Evolutionary conservation across 2,888 invertebrate genomes (phyloP), one percentile per base, ranked within the genome.

Genomic region (Thera britannica): DNA sequence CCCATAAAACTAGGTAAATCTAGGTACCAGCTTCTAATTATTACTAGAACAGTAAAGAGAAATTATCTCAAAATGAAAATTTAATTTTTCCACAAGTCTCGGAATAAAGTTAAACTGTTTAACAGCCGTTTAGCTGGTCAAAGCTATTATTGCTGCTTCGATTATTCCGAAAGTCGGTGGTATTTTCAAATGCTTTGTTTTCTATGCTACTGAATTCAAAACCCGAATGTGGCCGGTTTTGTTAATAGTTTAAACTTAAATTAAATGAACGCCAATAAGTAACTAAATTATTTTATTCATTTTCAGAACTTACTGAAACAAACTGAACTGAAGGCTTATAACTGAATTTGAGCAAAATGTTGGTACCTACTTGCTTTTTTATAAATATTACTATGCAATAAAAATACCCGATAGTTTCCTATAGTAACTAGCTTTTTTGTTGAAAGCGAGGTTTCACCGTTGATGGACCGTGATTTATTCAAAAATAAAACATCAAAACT

Each of bases 131-230:
- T 49, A 48, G 66, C 54, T 63, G 63, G 54, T 70, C 66, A 70
- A 70, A 66, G 70, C 63, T n/a, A 64, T 70, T 65, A 68, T 23
- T 70, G 66, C 70, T 61, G 49, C 46, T 61, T 63, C 70, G 57
- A 41, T 64, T 61, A 60, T 54, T 59, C 60, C 36, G 57, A 59
- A 63, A 63, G 66, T 70, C 57, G 36, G 57, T 35, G 60, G 49
- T 62, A 57, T 62, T 52, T 63, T 5, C 55, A 11, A 52, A 68
- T 54, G 65, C 61, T 59, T 65, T 62, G 58, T 65, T 59, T 62
- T 46, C 8, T 12, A 23, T 12, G 7, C 41, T 58, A 11, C 35
- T 49, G 7, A 34, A 34, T 5, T 34, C 9, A 8, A 34, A 52
- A 34, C 34, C 9, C 2, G 23, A 52, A 2, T 9, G 44, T 44